Conservation (phyloP, 2,888 invertebrate genomes). For the Cheilosia scutellata region DNA sequence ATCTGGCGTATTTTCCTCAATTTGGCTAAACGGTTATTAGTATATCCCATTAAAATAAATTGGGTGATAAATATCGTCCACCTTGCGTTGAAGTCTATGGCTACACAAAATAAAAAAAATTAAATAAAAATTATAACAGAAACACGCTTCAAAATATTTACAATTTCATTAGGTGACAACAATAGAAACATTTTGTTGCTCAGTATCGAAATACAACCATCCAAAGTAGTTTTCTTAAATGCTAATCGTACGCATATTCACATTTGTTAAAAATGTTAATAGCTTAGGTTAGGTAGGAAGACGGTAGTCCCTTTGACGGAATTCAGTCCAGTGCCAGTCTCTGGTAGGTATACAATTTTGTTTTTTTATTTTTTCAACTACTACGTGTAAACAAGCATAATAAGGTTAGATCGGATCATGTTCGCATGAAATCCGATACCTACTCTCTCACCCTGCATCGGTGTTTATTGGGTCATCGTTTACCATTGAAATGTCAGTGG, state of each 20-base stretch:
- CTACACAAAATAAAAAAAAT: neutral
- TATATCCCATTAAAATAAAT: conserved; percentile 58
- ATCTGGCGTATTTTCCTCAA: conserved; percentile 33
- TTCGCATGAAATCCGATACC: conserved; percentile 61
- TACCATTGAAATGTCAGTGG: conserved; percentile 64
- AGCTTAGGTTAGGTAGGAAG: neutral
- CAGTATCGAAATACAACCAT: too few species aligned
- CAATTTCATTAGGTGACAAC: conserved; percentile 71
- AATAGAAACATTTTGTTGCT: conserved; percentile 39
- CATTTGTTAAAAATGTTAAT: conserved; percentile 61
- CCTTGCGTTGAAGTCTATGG: conserved; percentile 41
- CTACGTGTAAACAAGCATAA: conserved; percentile 20
- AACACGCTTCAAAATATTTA: conserved; percentile 48
- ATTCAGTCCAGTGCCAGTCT: too few species aligned
- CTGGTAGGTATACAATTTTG: neutral
- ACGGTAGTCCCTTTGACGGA: too few species aligned
- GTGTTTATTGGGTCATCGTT: conserved; percentile 69
- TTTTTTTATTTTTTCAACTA: conserved; percentile 11
- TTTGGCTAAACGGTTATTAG: conserved; percentile 64
- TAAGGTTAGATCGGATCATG: conserved; percentile 57
- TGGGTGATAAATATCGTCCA: conserved; percentile 48
- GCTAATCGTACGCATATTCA: conserved; percentile 66
- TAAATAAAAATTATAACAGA: too few species aligned
- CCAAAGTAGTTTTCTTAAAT: conserved; percentile 40
- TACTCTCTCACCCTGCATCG: conserved; percentile 19